Conservation (phyloP, 2,113 vertebrate genomes). For the Neolamprologus hecqui region DNA sequence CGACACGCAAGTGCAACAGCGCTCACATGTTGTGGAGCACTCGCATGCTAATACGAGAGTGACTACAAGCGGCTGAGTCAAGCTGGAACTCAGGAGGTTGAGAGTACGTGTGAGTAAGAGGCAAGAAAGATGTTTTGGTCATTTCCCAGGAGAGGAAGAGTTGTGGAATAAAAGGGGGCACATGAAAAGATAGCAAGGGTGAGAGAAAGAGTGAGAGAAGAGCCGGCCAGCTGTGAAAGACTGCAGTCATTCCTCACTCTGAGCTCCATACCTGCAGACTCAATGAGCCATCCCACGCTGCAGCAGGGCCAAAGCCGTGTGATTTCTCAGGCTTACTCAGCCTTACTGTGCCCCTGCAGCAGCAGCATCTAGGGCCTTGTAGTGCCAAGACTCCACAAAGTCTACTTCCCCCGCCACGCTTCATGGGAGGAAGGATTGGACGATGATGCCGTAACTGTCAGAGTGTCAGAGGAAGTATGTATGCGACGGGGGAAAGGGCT, state of each 20-base stretch:
- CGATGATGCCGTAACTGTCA: conserved; percentile 38
- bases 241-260: conserved; percentile 62
- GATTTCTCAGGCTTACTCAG: conserved; percentile 60
- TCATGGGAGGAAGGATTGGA: conserved; percentile 40
- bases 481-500: neutral
- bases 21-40: neutral
- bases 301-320: conserved; percentile 44
- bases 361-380: conserved; percentile 12
- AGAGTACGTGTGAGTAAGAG: neutral
- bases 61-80: neutral
- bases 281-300: conserved; percentile 55
- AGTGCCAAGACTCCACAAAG: conserved; percentile 27
- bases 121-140: neutral
- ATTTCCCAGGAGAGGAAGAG: neutral
- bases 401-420: conserved; percentile 38
- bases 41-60: neutral
- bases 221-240: conserved; percentile 40
- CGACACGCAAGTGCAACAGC: neutral
- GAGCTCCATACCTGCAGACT: conserved; percentile 53
- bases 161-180: neutral
- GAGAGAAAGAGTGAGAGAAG: neutral
- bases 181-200: conserved; percentile 10
- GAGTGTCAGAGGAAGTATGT: conserved; percentile 25
- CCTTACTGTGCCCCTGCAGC: conserved; percentile 30
- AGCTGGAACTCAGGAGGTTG: neutral